Evolutionary conservation across 1,140 invertebrate genomes (phyloP).

Genomic region (Drosophila ironensis): DNA sequence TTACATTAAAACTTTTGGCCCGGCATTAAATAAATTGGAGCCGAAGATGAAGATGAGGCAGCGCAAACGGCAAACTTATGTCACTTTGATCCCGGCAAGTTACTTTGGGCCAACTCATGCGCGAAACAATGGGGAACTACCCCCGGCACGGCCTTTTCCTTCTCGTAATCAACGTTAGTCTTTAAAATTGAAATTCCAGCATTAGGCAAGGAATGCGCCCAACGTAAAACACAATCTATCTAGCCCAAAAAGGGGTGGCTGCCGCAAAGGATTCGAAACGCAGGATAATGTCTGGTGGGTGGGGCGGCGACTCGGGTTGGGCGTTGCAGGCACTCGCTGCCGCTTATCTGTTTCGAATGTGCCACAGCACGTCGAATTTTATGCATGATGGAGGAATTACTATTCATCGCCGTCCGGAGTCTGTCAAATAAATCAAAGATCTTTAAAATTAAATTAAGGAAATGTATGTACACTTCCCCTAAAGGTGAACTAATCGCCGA

Average conservation of each 20-base stretch:
- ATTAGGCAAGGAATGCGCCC: slow-evolving; percentile 66
- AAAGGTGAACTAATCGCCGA: too few relatives aligned
- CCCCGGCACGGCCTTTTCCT: neutral
- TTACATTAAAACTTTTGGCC: slow-evolving; percentile 71
- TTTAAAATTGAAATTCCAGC: slow-evolving; percentile 80
- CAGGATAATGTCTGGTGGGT: neutral
- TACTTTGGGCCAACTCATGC: slow-evolving; percentile 65
- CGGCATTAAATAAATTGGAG: slow-evolving; percentile 72
- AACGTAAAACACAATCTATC: slow-evolving; percentile 33
- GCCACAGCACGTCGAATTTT: slow-evolving; percentile 45
- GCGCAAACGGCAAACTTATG: slow-evolving; percentile 55
- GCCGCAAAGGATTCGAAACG: slow-evolving; percentile 11
- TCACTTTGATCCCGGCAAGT: slow-evolving; percentile 72
- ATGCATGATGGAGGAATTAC: slow-evolving; percentile 26
- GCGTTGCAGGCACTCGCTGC: neutral
- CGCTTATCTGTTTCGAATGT: slow-evolving; percentile 52
- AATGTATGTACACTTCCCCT: too few relatives aligned
- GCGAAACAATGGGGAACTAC: slow-evolving; percentile 61
- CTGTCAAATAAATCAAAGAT: slow-evolving; percentile 27
- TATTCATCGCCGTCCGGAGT: slow-evolving; percentile 22
- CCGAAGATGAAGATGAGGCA: slow-evolving; percentile 18
- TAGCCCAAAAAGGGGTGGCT: slow-evolving; percentile 13
- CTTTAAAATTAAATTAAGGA: slow-evolving; percentile 6
- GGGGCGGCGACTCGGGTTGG: neutral
- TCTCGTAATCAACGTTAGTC: slow-evolving; percentile 73